A percentile compares a stretch with the other conserved stretches of the same genome.
These are phyloP conservation scores for Panthera tigris DNA, from an alignment of 2,113 vertebrate species.

Conservation along the genomic window DNA sequence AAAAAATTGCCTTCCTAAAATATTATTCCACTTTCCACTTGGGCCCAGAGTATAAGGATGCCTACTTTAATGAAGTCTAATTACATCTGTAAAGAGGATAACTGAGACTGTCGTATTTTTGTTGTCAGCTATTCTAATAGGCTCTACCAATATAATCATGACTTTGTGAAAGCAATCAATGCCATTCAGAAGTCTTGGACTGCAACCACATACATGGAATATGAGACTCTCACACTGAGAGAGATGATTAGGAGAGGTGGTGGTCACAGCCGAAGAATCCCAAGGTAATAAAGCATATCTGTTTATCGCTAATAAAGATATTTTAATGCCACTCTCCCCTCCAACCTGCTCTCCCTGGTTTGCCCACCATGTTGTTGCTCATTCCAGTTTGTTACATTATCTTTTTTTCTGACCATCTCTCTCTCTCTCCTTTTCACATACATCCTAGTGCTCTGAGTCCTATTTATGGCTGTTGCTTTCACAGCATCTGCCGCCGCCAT, in stretches of 20 bases:
- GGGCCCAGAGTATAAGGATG: background rate
- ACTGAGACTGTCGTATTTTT: background rate
- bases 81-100: background rate
- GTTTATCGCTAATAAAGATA: background rate
- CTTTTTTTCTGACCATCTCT: background rate
- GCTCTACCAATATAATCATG: slow-evolving; percentile 84
- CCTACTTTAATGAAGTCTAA: background rate
- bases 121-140: slow-evolving; percentile 84
- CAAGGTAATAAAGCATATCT: slow-evolving; percentile 81
- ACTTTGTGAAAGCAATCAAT: slow-evolving; percentile 92
- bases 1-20: background rate
- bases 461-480: background rate
- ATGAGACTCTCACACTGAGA: slow-evolving; percentile 86
- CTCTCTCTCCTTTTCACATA: background rate
- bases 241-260: slow-evolving; percentile 90
- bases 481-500: background rate
- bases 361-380: background rate
- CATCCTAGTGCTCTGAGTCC: background rate
- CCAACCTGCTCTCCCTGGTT: background rate
- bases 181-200: slow-evolving; percentile 92
- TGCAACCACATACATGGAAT: slow-evolving; percentile 88
- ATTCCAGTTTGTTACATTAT: background rate
- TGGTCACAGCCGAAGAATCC: slow-evolving; percentile 83
- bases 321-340: background rate
- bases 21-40: background rate